phyloP scores from a whole-genome alignment of 1,140 invertebrate genomes.

The Onthophagus taurus region DNA sequence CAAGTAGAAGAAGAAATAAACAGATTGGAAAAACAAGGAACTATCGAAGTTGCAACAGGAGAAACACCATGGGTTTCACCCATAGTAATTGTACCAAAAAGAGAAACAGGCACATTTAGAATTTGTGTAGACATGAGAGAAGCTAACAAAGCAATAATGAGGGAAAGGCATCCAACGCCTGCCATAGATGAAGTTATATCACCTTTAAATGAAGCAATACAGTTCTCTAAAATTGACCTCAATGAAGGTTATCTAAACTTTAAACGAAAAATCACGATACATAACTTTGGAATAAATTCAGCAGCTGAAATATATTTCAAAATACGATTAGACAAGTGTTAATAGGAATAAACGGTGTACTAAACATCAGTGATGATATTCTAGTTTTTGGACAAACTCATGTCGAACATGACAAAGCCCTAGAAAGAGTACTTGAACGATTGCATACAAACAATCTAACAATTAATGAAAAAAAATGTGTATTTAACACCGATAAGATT shows the following conservation, averaged over 20 bases:
- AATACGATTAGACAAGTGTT: conserved; percentile 31
- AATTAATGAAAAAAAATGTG: conserved; percentile 27
- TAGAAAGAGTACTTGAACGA: conserved; percentile 10
- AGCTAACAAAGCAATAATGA: conserved; percentile 32
- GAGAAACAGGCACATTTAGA: conserved; percentile 24
- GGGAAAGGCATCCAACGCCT: conserved; percentile 32
- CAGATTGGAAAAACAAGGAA: conserved; percentile 3
- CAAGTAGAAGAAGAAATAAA: conserved; percentile 6
- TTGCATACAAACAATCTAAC: conserved; percentile 15
- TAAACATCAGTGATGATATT: conserved; percentile 32
- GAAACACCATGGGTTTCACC: conserved; percentile 34
- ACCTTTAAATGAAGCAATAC: conserved; percentile 17
- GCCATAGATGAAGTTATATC: conserved; percentile 30
- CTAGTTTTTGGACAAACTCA: conserved; percentile 27
- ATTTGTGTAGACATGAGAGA: conserved; percentile 35
- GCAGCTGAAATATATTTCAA: conserved; percentile 36
- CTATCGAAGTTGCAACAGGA: conserved; percentile 26
- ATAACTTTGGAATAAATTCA: conserved; percentile 25
- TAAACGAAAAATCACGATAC: conserved; percentile 13
- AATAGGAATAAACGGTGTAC: conserved; percentile 19
- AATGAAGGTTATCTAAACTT: conserved; percentile 2
- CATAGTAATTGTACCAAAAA: conserved; percentile 28
- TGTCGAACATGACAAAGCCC: conserved; percentile 26
- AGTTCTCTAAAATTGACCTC: conserved; percentile 1
- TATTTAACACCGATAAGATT: conserved; percentile 22